Percentiles rank a stretch among this genome's conserved stretches.
Conservation (phyloP, 2,888 invertebrate genomes). For the Eupithecia subumbrata region DNA sequence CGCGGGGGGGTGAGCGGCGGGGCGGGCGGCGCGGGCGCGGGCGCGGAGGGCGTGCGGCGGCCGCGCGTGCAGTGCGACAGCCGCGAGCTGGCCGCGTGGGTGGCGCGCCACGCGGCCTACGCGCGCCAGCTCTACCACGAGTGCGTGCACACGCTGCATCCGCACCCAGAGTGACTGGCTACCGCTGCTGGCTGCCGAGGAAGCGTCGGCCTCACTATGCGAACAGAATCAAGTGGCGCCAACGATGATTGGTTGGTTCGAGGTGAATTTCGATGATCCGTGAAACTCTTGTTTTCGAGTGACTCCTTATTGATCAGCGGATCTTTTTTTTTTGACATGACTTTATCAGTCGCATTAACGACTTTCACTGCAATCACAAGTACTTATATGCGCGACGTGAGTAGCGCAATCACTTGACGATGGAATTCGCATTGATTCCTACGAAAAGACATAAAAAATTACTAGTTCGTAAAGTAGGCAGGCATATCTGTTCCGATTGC, state of each 20-base stretch:
- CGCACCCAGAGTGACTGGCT: slow-evolving; percentile 33
- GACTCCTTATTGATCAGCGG: neutral
- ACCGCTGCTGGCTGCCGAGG: neutral
- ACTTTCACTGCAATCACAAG: no score
- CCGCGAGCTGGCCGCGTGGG: slow-evolving; percentile 87
- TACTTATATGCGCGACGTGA: no score
- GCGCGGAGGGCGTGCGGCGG: slow-evolving; percentile 83
- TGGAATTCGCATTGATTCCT: neutral
- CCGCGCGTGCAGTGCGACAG: slow-evolving; percentile 92
- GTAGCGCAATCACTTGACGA: no score
- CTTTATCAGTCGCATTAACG: neutral
- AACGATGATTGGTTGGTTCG: neutral
- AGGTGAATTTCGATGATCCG: neutral
- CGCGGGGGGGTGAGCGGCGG: slow-evolving; percentile 85
- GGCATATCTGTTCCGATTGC: no score
- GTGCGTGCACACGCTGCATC: slow-evolving; percentile 87
- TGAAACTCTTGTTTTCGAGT: neutral
- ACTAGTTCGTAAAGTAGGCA: no score
- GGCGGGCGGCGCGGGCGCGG: slow-evolving; percentile 80
- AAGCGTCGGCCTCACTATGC: neutral
- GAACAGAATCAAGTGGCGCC: neutral
- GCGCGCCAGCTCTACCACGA: slow-evolving; percentile 94
- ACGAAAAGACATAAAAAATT: neutral
- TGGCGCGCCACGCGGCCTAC: slow-evolving; percentile 93
- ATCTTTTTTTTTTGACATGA: neutral